A percentile compares a stretch with the other conserved stretches of the same genome.
Evolutionary conservation across 2,113 vertebrate genomes (phyloP).

Genomic region (Echinops telfairi): DNA sequence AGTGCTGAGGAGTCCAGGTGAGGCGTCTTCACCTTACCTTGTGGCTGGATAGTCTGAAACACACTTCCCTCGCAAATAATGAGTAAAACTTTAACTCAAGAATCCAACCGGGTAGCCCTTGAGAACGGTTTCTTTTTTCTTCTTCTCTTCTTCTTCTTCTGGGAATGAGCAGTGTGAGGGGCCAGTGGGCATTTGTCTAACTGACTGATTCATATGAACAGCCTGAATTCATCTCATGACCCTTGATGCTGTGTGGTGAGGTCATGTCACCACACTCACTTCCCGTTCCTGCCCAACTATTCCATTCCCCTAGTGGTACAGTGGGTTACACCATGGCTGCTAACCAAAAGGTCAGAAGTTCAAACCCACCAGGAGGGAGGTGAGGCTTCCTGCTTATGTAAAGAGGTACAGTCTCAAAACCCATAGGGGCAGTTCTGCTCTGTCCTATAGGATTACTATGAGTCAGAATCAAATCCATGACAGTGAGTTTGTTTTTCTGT

Average conservation of each 20-base stretch:
- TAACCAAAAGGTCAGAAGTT: no score
- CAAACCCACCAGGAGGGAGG: no score
- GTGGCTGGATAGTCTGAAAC: not conserved
- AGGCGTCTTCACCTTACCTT: not conserved
- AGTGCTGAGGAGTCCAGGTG: not conserved
- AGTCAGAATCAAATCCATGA: no score
- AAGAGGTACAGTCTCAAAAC: no score
- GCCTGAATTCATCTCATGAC: not conserved
- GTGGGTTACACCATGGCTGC: no score
- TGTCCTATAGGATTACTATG: no score
- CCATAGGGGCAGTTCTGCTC: no score
- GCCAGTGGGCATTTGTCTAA: not conserved
- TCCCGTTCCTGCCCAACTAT: not conserved
- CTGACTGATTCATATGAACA: not conserved
- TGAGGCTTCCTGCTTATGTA: no score
- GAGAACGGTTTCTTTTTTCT: constrained; percentile 57
- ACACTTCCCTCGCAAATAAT: constrained; percentile 11
- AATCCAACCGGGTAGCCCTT: constrained; percentile 8
- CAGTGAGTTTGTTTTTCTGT: no score
- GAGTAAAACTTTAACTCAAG: not conserved
- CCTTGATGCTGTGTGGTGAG: not conserved
- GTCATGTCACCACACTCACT: not conserved
- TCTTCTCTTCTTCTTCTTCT: not conserved
- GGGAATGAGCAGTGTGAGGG: not conserved
- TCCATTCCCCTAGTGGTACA: no score